Base-by-base conservation (phyloP, 2,797 vertebrate genomes). In the Pygocentrus nattereri region DNA sequence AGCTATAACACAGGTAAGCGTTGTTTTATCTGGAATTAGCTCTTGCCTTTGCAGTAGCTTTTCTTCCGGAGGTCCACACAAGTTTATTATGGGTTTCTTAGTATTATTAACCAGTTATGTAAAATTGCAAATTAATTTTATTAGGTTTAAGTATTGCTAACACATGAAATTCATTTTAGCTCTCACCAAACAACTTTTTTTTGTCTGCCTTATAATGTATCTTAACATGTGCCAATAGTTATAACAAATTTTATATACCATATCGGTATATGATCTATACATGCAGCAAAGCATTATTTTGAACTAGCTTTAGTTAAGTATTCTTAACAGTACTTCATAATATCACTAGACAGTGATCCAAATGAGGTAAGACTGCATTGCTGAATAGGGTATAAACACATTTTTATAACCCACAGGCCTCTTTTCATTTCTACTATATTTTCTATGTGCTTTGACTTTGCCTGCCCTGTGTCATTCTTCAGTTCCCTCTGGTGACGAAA, bases 401-500 rank as follows among this genome's bases (percentile, higher is more conserved):
- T 4, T 21, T 49, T 52, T 6, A 18, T 0, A 23, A 56, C 3
- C 21, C 52, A 7, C 52, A 54, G 2, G 52, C 7, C 52, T 23
- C 19, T 56, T 56, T n/a, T n/a, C 52, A n/a, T 7, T n/a, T 10
- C 6, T 21, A 56, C 5, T 54, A 7, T 16, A n/a, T 58, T 58
- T 58, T 58, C n/a, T 11, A 16, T 21, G 52, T 54, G 19, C 12
- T n/a, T 58, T 25, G 23, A 58, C n/a, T 19, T 58, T 2, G 2
- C 52, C 52, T 21, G 19, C 13, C 56, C n/a, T 10, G n/a, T 58
- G n/a, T 25, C 23, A 3, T 12, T 58, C 25, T 61, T 27, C 30
- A 31, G 16, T 71, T 56, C 52, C 21, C 30, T 54, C 54, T 52
- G 56, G 49, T 81, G 71, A 52, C 52, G 47, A 38, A 6, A 72